Conservation (phyloP, 1,140 invertebrate genomes). For the Ladona fulva region DNA sequence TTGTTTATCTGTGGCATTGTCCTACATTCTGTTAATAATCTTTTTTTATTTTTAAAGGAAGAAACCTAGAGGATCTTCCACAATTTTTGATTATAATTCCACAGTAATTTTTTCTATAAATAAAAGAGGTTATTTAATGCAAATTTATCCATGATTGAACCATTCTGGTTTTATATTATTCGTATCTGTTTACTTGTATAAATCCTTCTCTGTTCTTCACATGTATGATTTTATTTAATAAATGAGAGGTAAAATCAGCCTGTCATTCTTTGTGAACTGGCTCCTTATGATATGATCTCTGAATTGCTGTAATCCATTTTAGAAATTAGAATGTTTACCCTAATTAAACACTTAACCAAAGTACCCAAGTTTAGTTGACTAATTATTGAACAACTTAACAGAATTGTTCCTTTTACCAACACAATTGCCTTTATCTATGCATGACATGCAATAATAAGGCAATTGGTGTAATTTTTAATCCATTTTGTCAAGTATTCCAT, state of each 20-base stretch:
- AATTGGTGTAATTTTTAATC: too few relatives aligned
- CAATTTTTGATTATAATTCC: background rate
- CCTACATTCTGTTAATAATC: background rate
- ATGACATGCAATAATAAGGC: too few relatives aligned
- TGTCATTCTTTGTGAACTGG: too few relatives aligned
- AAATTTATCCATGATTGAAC: background rate
- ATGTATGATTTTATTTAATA: slow-evolving; percentile 11
- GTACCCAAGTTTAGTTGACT: too few relatives aligned
- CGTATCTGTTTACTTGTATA: background rate
- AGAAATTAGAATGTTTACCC: too few relatives aligned
- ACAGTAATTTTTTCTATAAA: background rate
- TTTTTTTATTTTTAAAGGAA: background rate
- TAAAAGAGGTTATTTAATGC: background rate
- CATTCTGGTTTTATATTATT: background rate
- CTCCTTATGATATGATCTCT: too few relatives aligned
- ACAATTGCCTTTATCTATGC: too few relatives aligned
- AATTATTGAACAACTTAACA: too few relatives aligned
- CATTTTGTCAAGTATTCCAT: too few relatives aligned
- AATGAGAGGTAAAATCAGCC: background rate
- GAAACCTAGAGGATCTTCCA: background rate
- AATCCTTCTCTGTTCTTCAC: background rate
- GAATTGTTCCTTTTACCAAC: too few relatives aligned
- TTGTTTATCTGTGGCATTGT: background rate
- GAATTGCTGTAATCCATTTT: too few relatives aligned
- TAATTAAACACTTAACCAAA: too few relatives aligned